Percentiles rank a stretch among this genome's conserved stretches.
Conservation (phyloP, 92 coral and sea anemone genomes). For the Micromussa lordhowensis region DNA sequence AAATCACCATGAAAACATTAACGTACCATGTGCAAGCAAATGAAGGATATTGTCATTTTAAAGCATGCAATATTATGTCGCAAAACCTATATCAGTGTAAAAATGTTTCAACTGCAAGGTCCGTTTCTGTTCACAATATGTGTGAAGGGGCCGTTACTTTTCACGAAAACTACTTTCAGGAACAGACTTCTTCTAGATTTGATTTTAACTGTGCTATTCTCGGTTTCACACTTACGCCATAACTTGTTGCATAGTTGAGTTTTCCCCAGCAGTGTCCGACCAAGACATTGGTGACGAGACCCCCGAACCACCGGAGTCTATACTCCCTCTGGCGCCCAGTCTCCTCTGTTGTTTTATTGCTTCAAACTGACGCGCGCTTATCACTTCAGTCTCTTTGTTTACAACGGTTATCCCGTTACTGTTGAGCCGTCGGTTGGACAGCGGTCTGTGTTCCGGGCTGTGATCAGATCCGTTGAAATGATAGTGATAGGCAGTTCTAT, state of each 20-base stretch:
- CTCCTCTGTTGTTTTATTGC: constrained; percentile 13
- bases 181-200: background rate
- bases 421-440: background rate
- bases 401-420: constrained; percentile 3
- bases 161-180: background rate
- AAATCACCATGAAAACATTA: background rate
- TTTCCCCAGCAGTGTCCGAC: constrained; percentile 40
- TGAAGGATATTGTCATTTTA: background rate
- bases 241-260: constrained; percentile 43
- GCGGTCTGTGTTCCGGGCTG: constrained; percentile 22
- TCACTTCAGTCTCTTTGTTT: constrained; percentile 30
- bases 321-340: constrained; percentile 31
- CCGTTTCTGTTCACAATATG: background rate
- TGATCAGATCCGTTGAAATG: constrained; percentile 18
- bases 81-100: background rate
- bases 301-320: constrained; percentile 50
- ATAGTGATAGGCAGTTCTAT: constrained; percentile 27
- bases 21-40: background rate
- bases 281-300: constrained; percentile 44
- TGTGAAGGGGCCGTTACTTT: background rate
- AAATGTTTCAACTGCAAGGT: background rate
- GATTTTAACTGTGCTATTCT: background rate
- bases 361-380: constrained; percentile 40
- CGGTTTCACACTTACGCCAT: constrained; percentile 63
- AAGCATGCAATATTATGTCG: background rate